Evolutionary conservation across 1,140 invertebrate species (phyloP).

Genomic region (Drosophila oshimai): DNA sequence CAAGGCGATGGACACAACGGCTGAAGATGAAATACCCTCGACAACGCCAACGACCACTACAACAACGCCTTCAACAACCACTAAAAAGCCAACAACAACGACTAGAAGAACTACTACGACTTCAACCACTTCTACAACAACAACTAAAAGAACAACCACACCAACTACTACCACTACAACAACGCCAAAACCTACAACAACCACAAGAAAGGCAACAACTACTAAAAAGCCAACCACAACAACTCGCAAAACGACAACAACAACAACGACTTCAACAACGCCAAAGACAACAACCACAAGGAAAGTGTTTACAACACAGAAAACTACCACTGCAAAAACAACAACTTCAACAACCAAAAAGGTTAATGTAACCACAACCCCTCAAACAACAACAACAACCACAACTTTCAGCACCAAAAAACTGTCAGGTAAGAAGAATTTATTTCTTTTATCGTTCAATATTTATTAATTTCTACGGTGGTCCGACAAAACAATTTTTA

Average conservation of each 20-base stretch:
- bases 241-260: neutral
- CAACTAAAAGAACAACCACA: conserved; percentile 9
- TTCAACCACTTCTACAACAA: conserved; percentile 8
- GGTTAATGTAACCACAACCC: neutral
- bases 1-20: neutral
- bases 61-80: neutral
- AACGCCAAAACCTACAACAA: neutral
- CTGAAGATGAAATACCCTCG: neutral
- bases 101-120: neutral
- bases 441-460: no score
- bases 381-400: neutral
- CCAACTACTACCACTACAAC: neutral
- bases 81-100: conserved; percentile 4
- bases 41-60: conserved; percentile 6
- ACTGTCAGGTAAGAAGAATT: neutral
- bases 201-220: neutral
- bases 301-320: neutral
- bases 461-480: no score
- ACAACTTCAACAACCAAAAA: neutral
- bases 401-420: neutral
- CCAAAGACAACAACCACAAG: conserved; percentile 1
- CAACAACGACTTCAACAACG: neutral
- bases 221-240: neutral
- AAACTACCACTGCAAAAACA: neutral
- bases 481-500: no score